Conservation (phyloP, 2,888 invertebrate genomes). For the Nomada ferruginata region DNA sequence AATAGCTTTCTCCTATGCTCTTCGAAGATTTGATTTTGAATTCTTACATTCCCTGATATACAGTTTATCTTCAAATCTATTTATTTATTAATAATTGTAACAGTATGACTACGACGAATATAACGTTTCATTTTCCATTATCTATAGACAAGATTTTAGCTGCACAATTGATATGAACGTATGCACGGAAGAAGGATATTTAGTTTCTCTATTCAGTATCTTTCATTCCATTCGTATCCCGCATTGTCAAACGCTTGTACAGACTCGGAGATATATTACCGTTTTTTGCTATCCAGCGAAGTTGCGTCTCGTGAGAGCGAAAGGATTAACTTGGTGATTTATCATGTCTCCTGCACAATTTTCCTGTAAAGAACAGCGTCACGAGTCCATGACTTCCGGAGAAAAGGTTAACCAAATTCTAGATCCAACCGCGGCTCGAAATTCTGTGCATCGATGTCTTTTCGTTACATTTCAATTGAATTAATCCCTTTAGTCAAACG, state of each 20-base stretch:
- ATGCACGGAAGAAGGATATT: no score
- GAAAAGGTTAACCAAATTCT: background rate
- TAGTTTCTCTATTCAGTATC: background rate
- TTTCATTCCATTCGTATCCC: background rate
- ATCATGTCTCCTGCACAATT: slow-evolving; percentile 9
- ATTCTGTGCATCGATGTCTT: background rate
- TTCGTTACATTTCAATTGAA: slow-evolving; percentile 21
- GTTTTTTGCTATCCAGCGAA: slow-evolving; percentile 12
- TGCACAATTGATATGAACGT: no score
- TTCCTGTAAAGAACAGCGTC: slow-evolving; percentile 23
- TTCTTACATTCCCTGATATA: no score
- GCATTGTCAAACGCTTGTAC: slow-evolving; percentile 4
- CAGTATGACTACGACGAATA: no score
- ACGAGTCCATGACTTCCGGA: slow-evolving; percentile 8
- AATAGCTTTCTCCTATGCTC: no score
- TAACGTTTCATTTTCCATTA: no score
- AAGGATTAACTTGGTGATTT: slow-evolving; percentile 25
- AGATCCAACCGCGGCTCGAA: background rate
- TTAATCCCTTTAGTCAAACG: background rate
- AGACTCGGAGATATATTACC: slow-evolving; percentile 9
- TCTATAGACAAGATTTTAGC: no score
- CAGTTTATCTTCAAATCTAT: no score
- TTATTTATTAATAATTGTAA: no score
- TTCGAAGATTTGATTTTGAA: no score
- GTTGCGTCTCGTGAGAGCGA: slow-evolving; percentile 14